These are phyloP conservation scores for Drosophila suzukii DNA, from an alignment of 1,140 invertebrate species.

Conservation along the genomic window DNA sequence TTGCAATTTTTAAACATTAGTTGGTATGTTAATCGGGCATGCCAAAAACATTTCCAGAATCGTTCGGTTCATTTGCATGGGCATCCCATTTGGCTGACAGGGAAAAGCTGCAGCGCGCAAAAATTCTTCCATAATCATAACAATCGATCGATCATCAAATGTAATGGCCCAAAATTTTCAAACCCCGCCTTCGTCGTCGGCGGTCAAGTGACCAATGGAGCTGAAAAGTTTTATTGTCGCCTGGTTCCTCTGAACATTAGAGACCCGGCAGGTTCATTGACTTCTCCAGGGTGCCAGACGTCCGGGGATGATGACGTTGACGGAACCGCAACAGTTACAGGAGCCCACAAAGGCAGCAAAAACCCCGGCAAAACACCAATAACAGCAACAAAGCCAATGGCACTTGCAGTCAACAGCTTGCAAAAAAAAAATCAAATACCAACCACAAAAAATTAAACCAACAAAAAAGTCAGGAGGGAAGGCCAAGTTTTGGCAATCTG, in stretches of 20 bases:
- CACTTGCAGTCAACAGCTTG: slow-evolving; percentile 33
- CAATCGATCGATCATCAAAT: slow-evolving; percentile 44
- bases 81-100: slow-evolving; percentile 19
- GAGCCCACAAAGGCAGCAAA: slow-evolving; percentile 26
- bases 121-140: slow-evolving; percentile 35
- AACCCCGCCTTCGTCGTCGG: background rate
- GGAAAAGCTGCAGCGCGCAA: slow-evolving; percentile 5
- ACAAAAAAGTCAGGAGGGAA: slow-evolving; percentile 21
- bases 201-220: slow-evolving; percentile 50
- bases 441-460: slow-evolving; percentile 34
- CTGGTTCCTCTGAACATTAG: background rate
- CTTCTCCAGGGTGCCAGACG: slow-evolving; percentile 13
- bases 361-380: slow-evolving; percentile 31
- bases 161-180: slow-evolving; percentile 32
- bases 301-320: slow-evolving; percentile 29
- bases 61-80: slow-evolving; percentile 32
- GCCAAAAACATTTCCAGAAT: slow-evolving; percentile 19
- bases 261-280: slow-evolving; percentile 53
- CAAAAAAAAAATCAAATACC: slow-evolving; percentile 17
- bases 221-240: slow-evolving; percentile 22
- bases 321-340: slow-evolving; percentile 66
- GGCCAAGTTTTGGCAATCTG: background rate
- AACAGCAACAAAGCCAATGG: slow-evolving; percentile 35
- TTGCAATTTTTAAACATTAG: slow-evolving; percentile 47
- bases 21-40: slow-evolving; percentile 10